Base-by-base conservation (phyloP, 2,113 vertebrate species). In the Sorex fumeus region DNA sequence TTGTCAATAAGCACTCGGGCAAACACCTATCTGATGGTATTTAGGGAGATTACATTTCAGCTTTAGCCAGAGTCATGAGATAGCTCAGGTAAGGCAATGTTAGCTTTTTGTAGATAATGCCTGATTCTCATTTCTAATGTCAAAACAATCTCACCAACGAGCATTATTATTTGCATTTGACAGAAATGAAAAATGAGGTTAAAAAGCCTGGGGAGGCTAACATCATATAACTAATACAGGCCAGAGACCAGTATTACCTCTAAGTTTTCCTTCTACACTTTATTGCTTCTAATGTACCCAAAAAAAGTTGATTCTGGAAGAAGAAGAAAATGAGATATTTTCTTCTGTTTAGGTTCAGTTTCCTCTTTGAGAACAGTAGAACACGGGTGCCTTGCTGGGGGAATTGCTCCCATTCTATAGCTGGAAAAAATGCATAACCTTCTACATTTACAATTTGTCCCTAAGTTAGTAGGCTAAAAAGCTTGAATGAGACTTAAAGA, bases 321-420 rank as follows among this genome's bases (percentile, higher is more conserved):
- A 83, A 69, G 10, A 78, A 67, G 21, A 82, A 91, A 13, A 34
- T 91, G 36, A 32, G 23, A 43, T 76, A 71, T 43, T 87, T 67
- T 66, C 43, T 74, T 78, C 13, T 80, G 70, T n/a, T 70, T 92
- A 94, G 45, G 30, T 72, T 76, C 15, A 85, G 83, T 93, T 53
- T 15, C 57, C 19, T 84, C 23, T 80, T 93, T 85, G 11, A 45
- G 43, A 75, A 67, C 60, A 79, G 45, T 40, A 87, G 34, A 36
- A 45, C 60, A 84, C 32, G 25, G 32, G 45, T 34, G 45, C 80
- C 45, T 28, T 77, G 67, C 62, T 84, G 36, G 40, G 23, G 70
- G 12, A 90, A 74, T 0, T 74, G 19, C 15, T 93, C 90, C 12
- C 27, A 79, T 60, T 76, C 8, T 32, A 83, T n/a, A 69, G 3